phyloP scores from a whole-genome alignment of 2,797 vertebrate species.

The Syndactyla subalaris region DNA sequence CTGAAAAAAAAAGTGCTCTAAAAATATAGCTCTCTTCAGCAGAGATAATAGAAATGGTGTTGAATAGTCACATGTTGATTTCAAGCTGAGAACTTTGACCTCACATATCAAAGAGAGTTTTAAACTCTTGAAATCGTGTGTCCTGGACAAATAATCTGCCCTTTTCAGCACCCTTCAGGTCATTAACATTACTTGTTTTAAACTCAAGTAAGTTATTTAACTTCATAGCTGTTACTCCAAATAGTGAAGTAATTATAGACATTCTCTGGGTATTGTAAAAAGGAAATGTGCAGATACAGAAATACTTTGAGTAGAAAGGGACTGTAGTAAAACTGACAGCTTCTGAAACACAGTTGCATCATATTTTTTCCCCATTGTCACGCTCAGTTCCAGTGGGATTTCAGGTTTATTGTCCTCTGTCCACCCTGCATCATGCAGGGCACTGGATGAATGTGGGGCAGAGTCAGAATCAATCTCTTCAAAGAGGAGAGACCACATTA shows the following conservation, averaged over 20 bases:
- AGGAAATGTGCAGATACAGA: background rate
- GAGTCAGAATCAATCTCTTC: background rate
- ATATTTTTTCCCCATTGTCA: background rate
- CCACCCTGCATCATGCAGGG: background rate
- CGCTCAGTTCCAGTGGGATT: background rate
- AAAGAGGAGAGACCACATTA: background rate
- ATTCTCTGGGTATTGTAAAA: background rate
- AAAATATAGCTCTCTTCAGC: constrained; percentile 10
- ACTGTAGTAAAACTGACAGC: background rate
- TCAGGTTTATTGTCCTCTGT: background rate
- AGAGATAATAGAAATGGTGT: background rate
- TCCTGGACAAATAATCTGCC: background rate
- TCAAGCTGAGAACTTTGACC: background rate
- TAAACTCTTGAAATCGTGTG: background rate
- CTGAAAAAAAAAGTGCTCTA: background rate
- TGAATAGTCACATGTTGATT: background rate
- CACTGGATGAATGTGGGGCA: background rate
- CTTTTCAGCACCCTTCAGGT: background rate
- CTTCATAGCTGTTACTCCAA: background rate
- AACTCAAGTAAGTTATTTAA: background rate
- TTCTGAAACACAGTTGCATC: background rate
- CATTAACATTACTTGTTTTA: background rate
- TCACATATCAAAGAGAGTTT: background rate
- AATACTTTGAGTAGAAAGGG: background rate
- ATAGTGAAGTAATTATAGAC: background rate